Evolutionary conservation across 1,140 invertebrate genomes (phyloP).

Genomic region (Conopomorpha cramerella): DNA sequence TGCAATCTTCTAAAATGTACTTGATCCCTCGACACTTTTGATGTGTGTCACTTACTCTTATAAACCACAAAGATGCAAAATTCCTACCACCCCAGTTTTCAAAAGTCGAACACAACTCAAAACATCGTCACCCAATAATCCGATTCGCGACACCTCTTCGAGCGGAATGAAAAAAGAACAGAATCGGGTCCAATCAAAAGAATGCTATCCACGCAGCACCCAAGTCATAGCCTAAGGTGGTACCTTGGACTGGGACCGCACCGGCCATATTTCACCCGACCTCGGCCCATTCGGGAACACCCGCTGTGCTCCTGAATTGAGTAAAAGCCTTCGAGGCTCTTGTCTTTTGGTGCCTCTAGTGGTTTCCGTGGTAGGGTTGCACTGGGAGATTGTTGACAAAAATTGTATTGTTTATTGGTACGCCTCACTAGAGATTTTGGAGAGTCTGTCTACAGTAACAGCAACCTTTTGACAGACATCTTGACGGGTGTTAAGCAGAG

Average conservation of each 20-base stretch:
- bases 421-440: too few species aligned
- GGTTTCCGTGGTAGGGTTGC: too few species aligned
- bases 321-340: slow-evolving; percentile 60
- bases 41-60: neutral
- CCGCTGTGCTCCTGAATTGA: slow-evolving; percentile 61
- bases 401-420: too few species aligned
- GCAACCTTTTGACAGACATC: too few species aligned
- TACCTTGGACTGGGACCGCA: slow-evolving; percentile 16
- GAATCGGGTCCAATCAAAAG: neutral
- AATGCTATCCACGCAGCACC: slow-evolving; percentile 42
- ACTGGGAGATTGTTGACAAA: too few species aligned
- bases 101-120: neutral
- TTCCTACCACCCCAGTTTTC: too few species aligned
- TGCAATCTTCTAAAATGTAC: too few species aligned
- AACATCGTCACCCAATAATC: neutral
- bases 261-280: slow-evolving; percentile 52
- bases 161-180: neutral
- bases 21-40: too few species aligned
- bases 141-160: neutral
- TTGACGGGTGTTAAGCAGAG: too few species aligned
- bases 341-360: slow-evolving; percentile 57
- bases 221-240: slow-evolving; percentile 40
- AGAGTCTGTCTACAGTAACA: too few species aligned
- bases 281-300: slow-evolving; percentile 44
- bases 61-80: neutral